A percentile compares a stretch with the other conserved stretches of the same genome.
These are phyloP conservation scores for Amblyornis subalaris DNA, from an alignment of 2,113 vertebrate species.

Conservation along the genomic window DNA sequence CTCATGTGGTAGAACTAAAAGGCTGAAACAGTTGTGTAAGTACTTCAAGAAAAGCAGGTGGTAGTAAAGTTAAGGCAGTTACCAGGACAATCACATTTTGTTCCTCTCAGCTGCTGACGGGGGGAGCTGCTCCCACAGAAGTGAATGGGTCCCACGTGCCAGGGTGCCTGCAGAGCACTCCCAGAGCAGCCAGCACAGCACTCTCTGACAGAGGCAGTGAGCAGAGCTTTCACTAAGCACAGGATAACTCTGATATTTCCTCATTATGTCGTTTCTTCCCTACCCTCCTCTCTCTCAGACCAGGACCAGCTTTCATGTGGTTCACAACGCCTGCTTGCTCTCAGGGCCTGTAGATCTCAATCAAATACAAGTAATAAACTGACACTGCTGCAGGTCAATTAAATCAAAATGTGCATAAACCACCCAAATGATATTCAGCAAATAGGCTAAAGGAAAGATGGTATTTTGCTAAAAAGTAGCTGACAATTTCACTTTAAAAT, in stretches of 20 bases:
- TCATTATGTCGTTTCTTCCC: background rate
- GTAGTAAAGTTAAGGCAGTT: background rate
- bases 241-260: background rate
- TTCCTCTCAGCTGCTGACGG: background rate
- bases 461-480: background rate
- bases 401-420: background rate
- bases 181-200: background rate
- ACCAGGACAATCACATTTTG: background rate
- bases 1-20: background rate
- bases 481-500: background rate
- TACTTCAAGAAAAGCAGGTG: background rate
- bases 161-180: background rate
- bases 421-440: background rate
- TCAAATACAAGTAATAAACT: background rate
- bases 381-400: background rate
- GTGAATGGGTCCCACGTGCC: accelerated
- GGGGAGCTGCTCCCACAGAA: background rate
- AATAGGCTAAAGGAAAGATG: background rate
- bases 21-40: background rate
- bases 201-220: background rate
- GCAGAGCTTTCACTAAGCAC: background rate
- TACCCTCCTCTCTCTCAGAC: background rate
- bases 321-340: background rate
- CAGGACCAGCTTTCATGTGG: background rate
- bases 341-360: background rate